These are phyloP conservation scores for Rhodeus uyekii DNA, from an alignment of 2,797 vertebrate species.

Conservation along the genomic window DNA sequence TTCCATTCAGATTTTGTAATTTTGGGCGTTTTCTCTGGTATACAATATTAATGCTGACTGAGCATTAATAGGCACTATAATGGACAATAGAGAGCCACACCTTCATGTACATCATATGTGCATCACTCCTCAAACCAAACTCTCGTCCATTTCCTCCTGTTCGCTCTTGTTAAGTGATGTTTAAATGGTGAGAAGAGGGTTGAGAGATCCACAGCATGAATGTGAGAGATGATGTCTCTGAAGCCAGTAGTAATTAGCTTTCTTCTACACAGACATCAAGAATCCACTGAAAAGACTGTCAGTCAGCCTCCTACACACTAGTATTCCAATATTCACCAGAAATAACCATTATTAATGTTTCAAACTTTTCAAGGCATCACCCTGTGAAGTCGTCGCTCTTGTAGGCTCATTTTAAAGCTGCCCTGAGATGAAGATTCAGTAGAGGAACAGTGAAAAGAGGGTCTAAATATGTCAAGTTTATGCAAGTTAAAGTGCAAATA, in stretches of 20 bases:
- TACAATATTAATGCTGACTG: constrained; percentile 31
- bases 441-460: not conserved
- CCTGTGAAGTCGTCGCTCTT: constrained; percentile 13
- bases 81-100: constrained; percentile 9
- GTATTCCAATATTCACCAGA: constrained; percentile 36
- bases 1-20: not conserved
- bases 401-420: constrained; percentile 5
- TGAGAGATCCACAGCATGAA: constrained; percentile 4
- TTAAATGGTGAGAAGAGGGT: constrained; percentile 5
- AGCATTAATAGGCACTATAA: not conserved
- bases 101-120: not conserved
- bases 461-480: constrained; percentile 29
- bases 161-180: constrained; percentile 24
- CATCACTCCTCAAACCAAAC: not conserved
- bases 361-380: not conserved
- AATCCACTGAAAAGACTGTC: not conserved
- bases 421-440: not conserved
- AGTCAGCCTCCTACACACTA: not conserved
- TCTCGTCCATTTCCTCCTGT: constrained; percentile 16
- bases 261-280: constrained; percentile 5
- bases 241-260: constrained; percentile 4
- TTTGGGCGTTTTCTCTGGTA: not conserved
- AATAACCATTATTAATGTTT: constrained; percentile 36
- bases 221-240: constrained; percentile 11
- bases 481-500: constrained; percentile 5